Evolutionary conservation across 1,140 invertebrate genomes (phyloP).

Genomic region (Ridgeia piscesae): DNA sequence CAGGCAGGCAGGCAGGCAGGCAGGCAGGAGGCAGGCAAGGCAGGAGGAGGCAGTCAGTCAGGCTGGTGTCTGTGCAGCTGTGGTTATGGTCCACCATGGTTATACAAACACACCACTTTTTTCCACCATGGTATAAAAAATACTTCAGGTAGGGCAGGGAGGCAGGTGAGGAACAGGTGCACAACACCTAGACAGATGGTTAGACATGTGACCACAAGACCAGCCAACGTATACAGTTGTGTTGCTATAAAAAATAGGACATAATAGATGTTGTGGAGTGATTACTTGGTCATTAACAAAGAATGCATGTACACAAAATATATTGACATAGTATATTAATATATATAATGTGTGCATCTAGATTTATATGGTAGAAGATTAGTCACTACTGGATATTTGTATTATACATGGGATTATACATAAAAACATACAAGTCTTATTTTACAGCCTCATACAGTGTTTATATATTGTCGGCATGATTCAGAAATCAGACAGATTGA

Average conservation of each 20-base stretch:
- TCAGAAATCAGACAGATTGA: background rate
- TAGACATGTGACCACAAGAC: background rate
- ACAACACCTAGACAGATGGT: background rate
- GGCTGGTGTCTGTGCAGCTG: no score
- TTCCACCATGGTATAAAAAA: no score
- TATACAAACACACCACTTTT: no score
- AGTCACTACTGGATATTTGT: background rate
- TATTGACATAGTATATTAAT: background rate
- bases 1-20: background rate
- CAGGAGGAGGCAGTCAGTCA: no score
- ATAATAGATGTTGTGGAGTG: background rate
- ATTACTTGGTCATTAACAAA: background rate
- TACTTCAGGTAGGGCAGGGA: no score
- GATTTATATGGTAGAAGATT: background rate
- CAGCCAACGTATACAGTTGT: background rate
- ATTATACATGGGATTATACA: background rate
- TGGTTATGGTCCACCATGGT: no score
- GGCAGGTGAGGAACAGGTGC: no score
- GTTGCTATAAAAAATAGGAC: background rate
- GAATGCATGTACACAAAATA: background rate
- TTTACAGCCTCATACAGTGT: background rate
- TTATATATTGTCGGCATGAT: background rate
- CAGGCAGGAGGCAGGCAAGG: no score
- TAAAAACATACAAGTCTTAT: background rate
- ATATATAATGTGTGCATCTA: background rate